Percentiles rank a stretch among this genome's conserved stretches.
phyloP scores from a whole-genome alignment of 2,113 vertebrate genomes.

The Mola mola region DNA sequence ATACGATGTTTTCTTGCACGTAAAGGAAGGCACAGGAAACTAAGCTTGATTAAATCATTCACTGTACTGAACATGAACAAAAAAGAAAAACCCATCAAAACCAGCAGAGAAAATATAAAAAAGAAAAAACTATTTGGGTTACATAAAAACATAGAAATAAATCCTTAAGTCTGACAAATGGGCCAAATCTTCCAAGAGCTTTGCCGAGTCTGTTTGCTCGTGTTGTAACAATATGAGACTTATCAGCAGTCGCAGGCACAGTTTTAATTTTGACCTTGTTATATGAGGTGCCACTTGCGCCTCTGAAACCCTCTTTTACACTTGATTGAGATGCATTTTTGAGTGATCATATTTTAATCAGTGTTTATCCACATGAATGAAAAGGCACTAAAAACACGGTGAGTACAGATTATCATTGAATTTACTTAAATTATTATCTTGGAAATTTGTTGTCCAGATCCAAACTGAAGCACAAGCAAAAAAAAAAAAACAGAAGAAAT shows the following conservation, averaged over 20 bases:
- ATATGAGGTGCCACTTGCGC: conserved; percentile 31
- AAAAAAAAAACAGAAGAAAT: conserved; percentile 2
- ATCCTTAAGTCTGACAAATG: conserved; percentile 56
- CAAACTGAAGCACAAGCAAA: conserved; percentile 4
- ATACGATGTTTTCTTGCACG: background rate
- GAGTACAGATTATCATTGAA: background rate
- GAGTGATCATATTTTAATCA: conserved; percentile 13
- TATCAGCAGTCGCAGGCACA: conserved; percentile 38
- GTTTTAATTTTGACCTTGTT: conserved; percentile 36
- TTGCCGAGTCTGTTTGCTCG: conserved; percentile 36
- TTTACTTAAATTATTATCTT: background rate
- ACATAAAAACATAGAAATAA: conserved; percentile 60
- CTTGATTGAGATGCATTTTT: conserved; percentile 31
- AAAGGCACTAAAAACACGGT: no score
- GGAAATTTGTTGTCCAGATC: background rate
- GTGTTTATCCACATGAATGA: background rate
- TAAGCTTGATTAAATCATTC: conserved; percentile 42
- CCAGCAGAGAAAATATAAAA: conserved; percentile 11
- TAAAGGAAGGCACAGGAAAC: conserved; percentile 19
- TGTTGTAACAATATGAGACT: conserved; percentile 18
- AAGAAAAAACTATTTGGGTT: conserved; percentile 50
- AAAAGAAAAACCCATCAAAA: conserved; percentile 34
- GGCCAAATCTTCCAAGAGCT: conserved; percentile 49
- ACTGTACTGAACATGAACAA: conserved; percentile 39
- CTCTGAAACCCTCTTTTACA: conserved; percentile 18